Conservation (phyloP, 2,888 invertebrate genomes). For the Aelia acuminata region DNA sequence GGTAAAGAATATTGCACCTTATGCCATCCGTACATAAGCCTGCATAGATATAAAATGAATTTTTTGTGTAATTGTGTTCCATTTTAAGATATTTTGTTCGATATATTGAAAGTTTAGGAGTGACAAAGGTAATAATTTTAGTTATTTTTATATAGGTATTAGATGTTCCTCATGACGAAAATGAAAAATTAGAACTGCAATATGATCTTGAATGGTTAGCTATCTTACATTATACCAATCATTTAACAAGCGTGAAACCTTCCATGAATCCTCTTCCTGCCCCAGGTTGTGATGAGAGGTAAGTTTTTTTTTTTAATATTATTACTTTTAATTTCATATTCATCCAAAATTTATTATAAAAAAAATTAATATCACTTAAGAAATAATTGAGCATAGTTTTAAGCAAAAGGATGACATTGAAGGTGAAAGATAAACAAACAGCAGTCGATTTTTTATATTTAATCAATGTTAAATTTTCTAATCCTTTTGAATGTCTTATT, state of each 20-base stretch:
- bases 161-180: conserved; percentile 75
- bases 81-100: neutral
- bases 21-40: no score
- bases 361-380: no score
- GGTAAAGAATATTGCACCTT: no score
- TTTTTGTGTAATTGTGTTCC: neutral
- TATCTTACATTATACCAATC: conserved; percentile 89
- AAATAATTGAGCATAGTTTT: no score
- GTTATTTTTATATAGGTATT: conserved; percentile 78
- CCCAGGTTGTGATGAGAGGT: conserved; percentile 79
- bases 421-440: no score
- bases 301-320: conserved; percentile 68
- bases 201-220: conserved; percentile 97
- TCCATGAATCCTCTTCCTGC: conserved; percentile 86
- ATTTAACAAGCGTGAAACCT: conserved; percentile 83
- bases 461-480: no score
- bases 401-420: no score
- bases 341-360: no score
- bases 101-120: neutral
- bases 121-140: neutral
- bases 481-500: no score
- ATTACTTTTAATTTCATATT: neutral
- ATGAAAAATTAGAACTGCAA: conserved; percentile 74
- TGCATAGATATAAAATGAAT: no score
- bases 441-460: no score